Base-by-base conservation (phyloP, 2,888 invertebrate genomes). In the Drosophila barbarae region DNA sequence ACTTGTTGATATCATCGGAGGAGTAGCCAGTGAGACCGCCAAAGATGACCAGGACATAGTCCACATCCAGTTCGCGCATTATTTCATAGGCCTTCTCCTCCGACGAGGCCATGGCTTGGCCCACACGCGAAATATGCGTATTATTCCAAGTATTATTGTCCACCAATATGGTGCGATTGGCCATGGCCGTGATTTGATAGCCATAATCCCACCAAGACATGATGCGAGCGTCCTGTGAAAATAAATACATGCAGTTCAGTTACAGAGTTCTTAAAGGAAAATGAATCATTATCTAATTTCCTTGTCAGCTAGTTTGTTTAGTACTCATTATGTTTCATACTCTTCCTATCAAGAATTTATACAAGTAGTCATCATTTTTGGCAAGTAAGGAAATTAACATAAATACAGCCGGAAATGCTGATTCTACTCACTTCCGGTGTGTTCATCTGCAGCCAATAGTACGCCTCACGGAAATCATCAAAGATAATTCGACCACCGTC, bases 161-260 rank as follows among this genome's bases (percentile, higher is more conserved):
- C 55, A 99, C 99, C 76, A 99, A 92, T 78, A 98, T 98, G 0
- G 99, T 98, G 42, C 98, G 92, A 91, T 99, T 99, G 15, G 98
- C 99, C 98, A 99, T 99, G 1, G 98, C 98, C 1, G 99, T 98
- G 91, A 99, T 98, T 90, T 97, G 97, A 90, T 99, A 99, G 0
- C 99, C 99, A 90, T 99, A 99, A 92, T 98, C 98, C 98, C 99
- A 99, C 99, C 99, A 99, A 0, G 98, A 98, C 98, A 99, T 99
- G 61, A 99, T 95, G 88, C 96, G 95, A 1, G 98, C 94, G 90
- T 98, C 95, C 95, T 96, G 83, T 68, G 9, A 8, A 26, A 41
- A 5, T 13, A 61, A 42, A 42, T 1, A 68, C 38, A 42, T 34
- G 6, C 26, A n/a, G 1, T 3, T 38, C n/a, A 15, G 10, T 32